A percentile compares a stretch with the other conserved stretches of the same genome.
These are phyloP conservation scores for Blastobasis lacticolella DNA, from an alignment of 2,888 invertebrate genomes.

Conservation along the genomic window DNA sequence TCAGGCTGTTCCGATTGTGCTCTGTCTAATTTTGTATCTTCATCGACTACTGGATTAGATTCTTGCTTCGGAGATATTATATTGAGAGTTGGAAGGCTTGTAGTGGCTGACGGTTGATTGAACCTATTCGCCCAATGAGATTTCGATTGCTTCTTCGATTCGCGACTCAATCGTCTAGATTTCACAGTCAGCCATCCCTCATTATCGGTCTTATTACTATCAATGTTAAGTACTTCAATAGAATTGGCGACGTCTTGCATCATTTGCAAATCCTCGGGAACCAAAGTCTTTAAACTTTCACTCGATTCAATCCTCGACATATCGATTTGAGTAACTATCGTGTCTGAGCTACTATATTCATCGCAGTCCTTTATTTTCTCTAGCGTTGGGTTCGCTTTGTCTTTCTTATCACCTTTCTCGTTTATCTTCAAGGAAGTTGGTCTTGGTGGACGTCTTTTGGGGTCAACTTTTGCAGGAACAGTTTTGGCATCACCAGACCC, in stretches of 20 bases:
- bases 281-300: constrained; percentile 64
- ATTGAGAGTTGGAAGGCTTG: constrained; percentile 84
- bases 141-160: constrained; percentile 75
- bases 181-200: constrained; percentile 95
- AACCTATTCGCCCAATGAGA: constrained; percentile 84
- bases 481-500: constrained; percentile 48
- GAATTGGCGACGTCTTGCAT: constrained; percentile 49
- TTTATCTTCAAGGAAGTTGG: constrained; percentile 48
- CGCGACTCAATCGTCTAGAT: constrained; percentile 76
- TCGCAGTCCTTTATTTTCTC: constrained; percentile 51
- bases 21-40: constrained; percentile 36
- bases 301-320: constrained; percentile 64
- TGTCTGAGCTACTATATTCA: constrained; percentile 73
- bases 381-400: constrained; percentile 31
- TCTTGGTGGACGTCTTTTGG: constrained; percentile 42
- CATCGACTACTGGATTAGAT: constrained; percentile 31
- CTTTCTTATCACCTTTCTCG: constrained; percentile 44
- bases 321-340: constrained; percentile 63
- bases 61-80: constrained; percentile 67
- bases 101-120: constrained; percentile 87
- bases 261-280: constrained; percentile 48
- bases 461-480: constrained; percentile 34
- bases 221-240: constrained; percentile 65
- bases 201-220: constrained; percentile 50
- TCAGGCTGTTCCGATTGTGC: constrained; percentile 61